These are phyloP conservation scores for Hirtodrosophila alboralis DNA, from an alignment of 2,888 invertebrate genomes.

Conservation along the genomic window DNA sequence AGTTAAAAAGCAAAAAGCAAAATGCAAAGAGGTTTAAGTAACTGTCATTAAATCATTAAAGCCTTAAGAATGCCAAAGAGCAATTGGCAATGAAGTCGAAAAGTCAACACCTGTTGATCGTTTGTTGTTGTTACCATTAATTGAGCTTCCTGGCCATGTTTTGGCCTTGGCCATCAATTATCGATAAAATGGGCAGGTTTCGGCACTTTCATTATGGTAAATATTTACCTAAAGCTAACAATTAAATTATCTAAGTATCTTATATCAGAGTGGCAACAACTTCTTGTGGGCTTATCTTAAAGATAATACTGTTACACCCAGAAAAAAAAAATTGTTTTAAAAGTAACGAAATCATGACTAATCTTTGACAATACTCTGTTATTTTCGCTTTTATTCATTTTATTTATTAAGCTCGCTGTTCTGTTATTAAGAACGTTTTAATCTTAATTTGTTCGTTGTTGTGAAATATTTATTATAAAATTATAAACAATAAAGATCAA, in stretches of 20 bases:
- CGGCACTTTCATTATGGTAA: conserved; percentile 14
- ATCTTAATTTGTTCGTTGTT: no score
- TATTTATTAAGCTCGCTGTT: no score
- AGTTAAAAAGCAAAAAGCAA: conserved; percentile 18
- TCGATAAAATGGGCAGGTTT: conserved; percentile 25
- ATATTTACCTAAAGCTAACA: conserved; percentile 48
- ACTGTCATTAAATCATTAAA: conserved; percentile 59
- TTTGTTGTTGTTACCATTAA: conserved; percentile 1
- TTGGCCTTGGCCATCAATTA: conserved; percentile 51
- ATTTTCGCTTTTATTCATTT: no score
- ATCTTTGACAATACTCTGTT: no score
- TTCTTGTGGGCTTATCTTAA: no score
- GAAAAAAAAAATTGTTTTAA: no score
- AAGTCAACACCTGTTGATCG: conserved; percentile 54
- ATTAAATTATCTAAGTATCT: conserved; percentile 44
- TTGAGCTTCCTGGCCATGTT: conserved; percentile 13
- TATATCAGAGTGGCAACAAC: no score
- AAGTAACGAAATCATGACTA: no score
- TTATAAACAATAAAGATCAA: no score
- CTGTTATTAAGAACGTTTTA: no score
- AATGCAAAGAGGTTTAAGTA: conserved; percentile 1
- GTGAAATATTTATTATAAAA: no score
- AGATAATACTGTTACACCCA: no score
- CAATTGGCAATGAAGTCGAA: conserved; percentile 15
- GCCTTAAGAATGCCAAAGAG: conserved; percentile 16